Evolutionary conservation across 53 echinoderm and acorn worm species (phyloP), one percentile per base, ranked within the genome.

Genomic region (Arbacia lixula): DNA sequence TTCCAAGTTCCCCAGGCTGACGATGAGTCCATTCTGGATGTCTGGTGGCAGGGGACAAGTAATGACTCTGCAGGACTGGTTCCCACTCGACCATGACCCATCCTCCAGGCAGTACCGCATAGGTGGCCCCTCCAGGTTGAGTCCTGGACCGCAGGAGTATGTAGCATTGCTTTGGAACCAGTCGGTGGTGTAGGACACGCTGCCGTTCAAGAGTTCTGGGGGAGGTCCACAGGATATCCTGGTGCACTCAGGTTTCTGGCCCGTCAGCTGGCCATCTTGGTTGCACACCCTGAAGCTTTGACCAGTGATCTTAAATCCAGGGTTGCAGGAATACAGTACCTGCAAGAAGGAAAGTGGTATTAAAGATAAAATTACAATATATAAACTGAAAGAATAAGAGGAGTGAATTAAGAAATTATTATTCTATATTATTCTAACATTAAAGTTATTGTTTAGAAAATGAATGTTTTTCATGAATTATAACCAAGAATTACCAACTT

Each of bases 131-230:
- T 86, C 78, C 22, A 94, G 66, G 62, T 42, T 62, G 86, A 92
- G 92, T 2, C 98, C 98, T 27, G 25, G 35, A 36, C 88, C 27
- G 67, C 98, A 95, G 9, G 11, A 24, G 39, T 91, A 95, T 55
- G 78, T 53, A 20, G 83, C 93, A 60, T 77, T 77, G 60, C 78
- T 77, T 37, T 58, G 57, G 3, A 37, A 77, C 22, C 9, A 57
- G 78, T 77, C 26, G 24, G 5, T 77, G 30, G 26, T 11, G 21
- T 24, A 57, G 5, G 50, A 10, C 17, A 51, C 32, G 22, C 21
- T 30, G 64, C 82, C 64, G 1, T 64, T 43, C 6, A 42, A 2
- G 31, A 81, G 64, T 12, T 20, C n/a, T 32, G 82, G 82, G 12
- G 82, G 82, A 46, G 62, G 33, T 5, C 82, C 82, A 49, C 82